Evolutionary conservation across 2,113 vertebrate genomes (phyloP), one percentile per base, ranked within the genome.

Genomic region (Solenodon paradoxus): DNA sequence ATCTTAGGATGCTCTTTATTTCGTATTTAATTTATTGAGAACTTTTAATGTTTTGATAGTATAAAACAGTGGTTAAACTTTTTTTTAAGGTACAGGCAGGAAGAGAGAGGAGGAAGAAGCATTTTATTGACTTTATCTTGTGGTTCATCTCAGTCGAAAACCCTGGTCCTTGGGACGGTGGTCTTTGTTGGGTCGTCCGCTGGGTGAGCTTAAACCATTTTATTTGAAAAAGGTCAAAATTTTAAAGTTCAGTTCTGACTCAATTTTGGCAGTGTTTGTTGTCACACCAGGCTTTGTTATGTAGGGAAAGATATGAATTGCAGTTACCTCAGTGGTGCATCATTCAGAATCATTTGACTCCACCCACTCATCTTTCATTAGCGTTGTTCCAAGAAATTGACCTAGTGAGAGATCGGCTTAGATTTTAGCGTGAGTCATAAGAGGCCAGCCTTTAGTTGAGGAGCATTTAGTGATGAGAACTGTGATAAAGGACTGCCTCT

Each of bases 171-270:
- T n/a, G n/a, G n/a, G n/a, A n/a, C n/a, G n/a, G n/a, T n/a, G n/a
- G n/a, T n/a, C n/a, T n/a, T n/a, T n/a, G n/a, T n/a, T n/a, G n/a
- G n/a, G n/a, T n/a, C n/a, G n/a, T n/a, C n/a, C n/a, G n/a, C n/a
- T n/a, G n/a, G n/a, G n/a, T n/a, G n/a, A n/a, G n/a, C n/a, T n/a
- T n/a, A n/a, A n/a, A n/a, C n/a, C n/a, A n/a, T n/a, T n/a, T n/a
- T n/a, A n/a, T 95, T 80, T 92, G 38, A 32, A 74, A 77, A 81
- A 64, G 16, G 80, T 87, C 5, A 47, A 45, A 95, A 80, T 80
- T 92, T 91, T 88, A 63, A 85, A 53, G 42, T 69, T 11, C 32
- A 74, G 8, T 57, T 86, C n/a, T 81, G 78, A 87, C 32, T 89
- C 74, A 72, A 81, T 80, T 28, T 49, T 82, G 45, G 47, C 75